phyloP scores from a whole-genome alignment of 2,797 vertebrate species.

The Menidia menidia region DNA sequence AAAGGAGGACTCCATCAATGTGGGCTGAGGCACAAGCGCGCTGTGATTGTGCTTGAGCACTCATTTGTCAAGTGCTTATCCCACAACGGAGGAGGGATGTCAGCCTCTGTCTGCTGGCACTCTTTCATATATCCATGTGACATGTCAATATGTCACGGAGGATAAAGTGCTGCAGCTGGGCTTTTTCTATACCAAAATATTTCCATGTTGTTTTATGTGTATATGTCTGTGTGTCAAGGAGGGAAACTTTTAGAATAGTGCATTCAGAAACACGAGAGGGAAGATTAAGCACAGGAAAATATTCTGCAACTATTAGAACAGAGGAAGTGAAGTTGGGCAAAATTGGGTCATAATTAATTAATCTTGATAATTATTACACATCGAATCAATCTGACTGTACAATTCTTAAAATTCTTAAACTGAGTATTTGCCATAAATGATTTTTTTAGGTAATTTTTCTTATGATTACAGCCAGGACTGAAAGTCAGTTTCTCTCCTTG shows the following conservation, averaged over 20 bases:
- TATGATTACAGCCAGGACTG: neutral
- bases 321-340: neutral
- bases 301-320: neutral
- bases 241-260: constrained; percentile 36
- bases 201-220: constrained; percentile 59
- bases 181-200: constrained; percentile 62
- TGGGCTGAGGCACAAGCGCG: constrained; percentile 66
- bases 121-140: constrained; percentile 77
- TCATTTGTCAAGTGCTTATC: constrained; percentile 80
- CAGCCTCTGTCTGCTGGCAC: constrained; percentile 73
- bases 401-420: too few relatives aligned
- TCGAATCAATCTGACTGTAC: too few relatives aligned
- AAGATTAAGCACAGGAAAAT: neutral
- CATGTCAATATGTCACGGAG: constrained; percentile 75
- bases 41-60: constrained; percentile 68
- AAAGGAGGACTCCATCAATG: constrained; percentile 68
- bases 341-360: neutral
- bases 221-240: constrained; percentile 48
- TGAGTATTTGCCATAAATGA: too few relatives aligned
- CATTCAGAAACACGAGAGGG: constrained; percentile 12
- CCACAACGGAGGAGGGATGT: constrained; percentile 70
- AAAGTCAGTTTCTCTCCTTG: constrained; percentile 33
- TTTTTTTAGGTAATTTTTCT: too few relatives aligned
- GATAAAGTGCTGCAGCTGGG: constrained; percentile 64
- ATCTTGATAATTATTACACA: neutral